Conservation (phyloP, 2,888 invertebrate genomes). For the Selenia dentaria region DNA sequence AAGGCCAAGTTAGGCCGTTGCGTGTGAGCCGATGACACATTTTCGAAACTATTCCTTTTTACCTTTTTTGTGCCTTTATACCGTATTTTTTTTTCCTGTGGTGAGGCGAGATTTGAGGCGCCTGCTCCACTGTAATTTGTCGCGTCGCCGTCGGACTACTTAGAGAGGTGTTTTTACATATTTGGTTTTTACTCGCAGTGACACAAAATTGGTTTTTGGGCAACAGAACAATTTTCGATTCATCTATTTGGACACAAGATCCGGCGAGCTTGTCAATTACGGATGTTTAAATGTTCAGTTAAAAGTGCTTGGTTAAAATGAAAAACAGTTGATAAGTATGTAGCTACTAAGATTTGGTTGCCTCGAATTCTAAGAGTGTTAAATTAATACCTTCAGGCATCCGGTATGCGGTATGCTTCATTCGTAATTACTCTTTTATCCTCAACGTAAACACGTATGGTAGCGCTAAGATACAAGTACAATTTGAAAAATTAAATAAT, state of each 20-base stretch:
- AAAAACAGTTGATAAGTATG: too few relatives aligned
- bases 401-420: too few relatives aligned
- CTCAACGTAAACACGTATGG: too few relatives aligned
- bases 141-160: slow-evolving; percentile 44
- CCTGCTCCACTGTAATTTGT: slow-evolving; percentile 70
- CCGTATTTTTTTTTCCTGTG: slow-evolving; percentile 34
- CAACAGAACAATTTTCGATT: slow-evolving; percentile 39
- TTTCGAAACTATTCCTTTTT: slow-evolving; percentile 55
- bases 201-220: slow-evolving; percentile 53
- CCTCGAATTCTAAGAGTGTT: too few relatives aligned
- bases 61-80: slow-evolving; percentile 26
- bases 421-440: too few relatives aligned
- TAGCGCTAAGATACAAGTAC: too few relatives aligned
- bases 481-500: too few relatives aligned
- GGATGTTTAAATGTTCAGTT: too few relatives aligned
- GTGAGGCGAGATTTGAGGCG: slow-evolving; percentile 63
- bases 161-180: slow-evolving; percentile 48
- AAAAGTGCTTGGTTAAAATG: too few relatives aligned
- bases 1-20: slow-evolving; percentile 46
- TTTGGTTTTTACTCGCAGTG: slow-evolving; percentile 39
- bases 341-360: too few relatives aligned
- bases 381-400: too few relatives aligned
- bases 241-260: slow-evolving; percentile 37
- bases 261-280: slow-evolving; percentile 19
- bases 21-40: slow-evolving; percentile 69